phyloP scores from a whole-genome alignment of 1,140 invertebrate genomes.

The Campodea augens region DNA sequence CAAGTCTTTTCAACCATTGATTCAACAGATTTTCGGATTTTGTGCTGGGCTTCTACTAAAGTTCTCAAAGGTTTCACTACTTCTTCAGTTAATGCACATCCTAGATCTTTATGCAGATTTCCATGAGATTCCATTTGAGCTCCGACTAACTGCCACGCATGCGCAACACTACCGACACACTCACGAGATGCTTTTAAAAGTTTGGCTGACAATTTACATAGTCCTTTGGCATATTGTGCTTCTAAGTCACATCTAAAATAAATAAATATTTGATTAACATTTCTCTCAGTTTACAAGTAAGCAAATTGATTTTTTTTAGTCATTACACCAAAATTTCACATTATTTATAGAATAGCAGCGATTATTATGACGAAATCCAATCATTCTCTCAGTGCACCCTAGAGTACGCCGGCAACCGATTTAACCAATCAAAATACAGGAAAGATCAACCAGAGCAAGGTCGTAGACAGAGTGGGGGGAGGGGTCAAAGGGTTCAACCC shows the following conservation, averaged over 20 bases:
- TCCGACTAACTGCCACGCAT: slow-evolving; percentile 75
- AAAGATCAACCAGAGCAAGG: no score
- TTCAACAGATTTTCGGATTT: slow-evolving; percentile 50
- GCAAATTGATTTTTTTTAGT: no score
- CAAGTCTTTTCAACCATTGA: slow-evolving; percentile 67
- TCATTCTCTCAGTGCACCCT: no score
- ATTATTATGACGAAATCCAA: no score
- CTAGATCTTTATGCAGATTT: slow-evolving; percentile 64
- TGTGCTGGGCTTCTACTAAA: slow-evolving; percentile 46
- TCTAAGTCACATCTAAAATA: slow-evolving; percentile 65
- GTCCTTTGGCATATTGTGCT: slow-evolving; percentile 68
- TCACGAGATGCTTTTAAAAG: slow-evolving; percentile 55
- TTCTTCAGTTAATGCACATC: slow-evolving; percentile 59
- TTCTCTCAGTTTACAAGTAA: no score
- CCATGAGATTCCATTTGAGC: slow-evolving; percentile 77
- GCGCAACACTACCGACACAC: slow-evolving; percentile 57
- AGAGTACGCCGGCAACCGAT: no score
- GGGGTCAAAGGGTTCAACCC: no score
- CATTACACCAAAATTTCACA: no score
- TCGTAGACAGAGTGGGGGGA: no score
- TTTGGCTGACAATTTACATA: slow-evolving; percentile 69
- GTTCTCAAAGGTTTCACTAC: slow-evolving; percentile 68
- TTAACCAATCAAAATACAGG: no score
- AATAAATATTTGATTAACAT: slow-evolving; percentile 12
- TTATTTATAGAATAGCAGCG: no score